Evolutionary conservation across 2,797 vertebrate genomes (phyloP).

Genomic region (Nothura maculosa): DNA sequence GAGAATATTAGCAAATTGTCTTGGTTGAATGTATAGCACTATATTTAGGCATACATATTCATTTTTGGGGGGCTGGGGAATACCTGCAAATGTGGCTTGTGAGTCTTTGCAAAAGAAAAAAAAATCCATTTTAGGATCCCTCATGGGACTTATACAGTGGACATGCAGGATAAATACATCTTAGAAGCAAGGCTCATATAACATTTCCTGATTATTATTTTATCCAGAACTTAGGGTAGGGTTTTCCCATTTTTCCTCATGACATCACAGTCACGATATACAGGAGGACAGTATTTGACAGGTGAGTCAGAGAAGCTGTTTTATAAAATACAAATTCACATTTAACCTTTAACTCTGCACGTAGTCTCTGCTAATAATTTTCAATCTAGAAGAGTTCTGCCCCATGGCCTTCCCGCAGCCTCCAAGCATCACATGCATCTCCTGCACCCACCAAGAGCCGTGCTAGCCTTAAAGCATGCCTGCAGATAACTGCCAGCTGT

Average conservation of each 20-base stretch:
- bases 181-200: neutral
- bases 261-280: neutral
- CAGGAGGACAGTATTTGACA: neutral
- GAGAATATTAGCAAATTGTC: neutral
- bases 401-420: neutral
- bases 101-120: neutral
- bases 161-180: neutral
- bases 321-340: neutral
- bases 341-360: neutral
- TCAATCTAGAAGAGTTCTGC: neutral
- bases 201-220: neutral
- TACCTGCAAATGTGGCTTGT: neutral
- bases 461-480: neutral
- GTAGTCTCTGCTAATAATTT: neutral
- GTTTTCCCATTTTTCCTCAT: conserved; percentile 1
- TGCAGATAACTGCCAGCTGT: neutral
- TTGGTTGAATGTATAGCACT: neutral
- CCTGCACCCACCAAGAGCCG: neutral
- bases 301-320: neutral
- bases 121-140: neutral
- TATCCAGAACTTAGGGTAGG: neutral
- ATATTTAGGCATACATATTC: neutral
- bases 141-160: neutral
- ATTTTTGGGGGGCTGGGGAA: neutral
- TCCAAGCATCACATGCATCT: neutral